Base-by-base conservation (phyloP, 1,140 invertebrate species). In the Limonius californicus region DNA sequence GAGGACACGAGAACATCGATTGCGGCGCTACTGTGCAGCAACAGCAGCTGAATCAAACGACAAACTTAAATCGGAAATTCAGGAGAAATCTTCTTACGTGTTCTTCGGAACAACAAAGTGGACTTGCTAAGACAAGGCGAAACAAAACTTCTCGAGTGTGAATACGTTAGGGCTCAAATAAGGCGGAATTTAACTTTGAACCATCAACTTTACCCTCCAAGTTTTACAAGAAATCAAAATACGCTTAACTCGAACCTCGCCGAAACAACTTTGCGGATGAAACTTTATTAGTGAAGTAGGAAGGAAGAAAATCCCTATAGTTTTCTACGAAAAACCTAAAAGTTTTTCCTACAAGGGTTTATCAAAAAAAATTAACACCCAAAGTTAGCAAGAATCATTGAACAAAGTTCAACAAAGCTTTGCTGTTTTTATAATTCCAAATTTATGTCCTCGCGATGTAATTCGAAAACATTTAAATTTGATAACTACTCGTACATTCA, bases 31-130 rank as follows among this genome's bases (percentile, higher is more conserved):
- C 23, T n/a, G n/a, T n/a, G n/a, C n/a, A 6, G 11, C 27, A 32
- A 12, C 35, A 39, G 35, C 11, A 27, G 23, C 23, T 27, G 23
- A 27, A 27, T 27, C 23, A 27, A 27, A 9, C 23, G 23, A 27
- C 23, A 39, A 39, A 39, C 35, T 39, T 12, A 12, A 39, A 39
- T 39, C 35, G 35, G 35, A 39, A 39, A 39, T 39, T 39, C 35
- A 39, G 35, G 35, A 39, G 35, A 39, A 39, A 39, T 39, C 35
- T 39, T 39, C 35, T 39, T 39, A 39, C 35, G 35, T 39, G 35
- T 39, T 39, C 35, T 39, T 39, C n/a, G n/a, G 35, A 39, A 39
- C 35, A 39, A 39, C 35, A 39, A 39, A 39, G 35, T 39, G 35
- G 35, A 39, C 35, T 39, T 39, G 8, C 11, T n/a, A 39, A 39